Conservation (phyloP, 2,888 invertebrate species). For the Drosophila mettleri region DNA sequence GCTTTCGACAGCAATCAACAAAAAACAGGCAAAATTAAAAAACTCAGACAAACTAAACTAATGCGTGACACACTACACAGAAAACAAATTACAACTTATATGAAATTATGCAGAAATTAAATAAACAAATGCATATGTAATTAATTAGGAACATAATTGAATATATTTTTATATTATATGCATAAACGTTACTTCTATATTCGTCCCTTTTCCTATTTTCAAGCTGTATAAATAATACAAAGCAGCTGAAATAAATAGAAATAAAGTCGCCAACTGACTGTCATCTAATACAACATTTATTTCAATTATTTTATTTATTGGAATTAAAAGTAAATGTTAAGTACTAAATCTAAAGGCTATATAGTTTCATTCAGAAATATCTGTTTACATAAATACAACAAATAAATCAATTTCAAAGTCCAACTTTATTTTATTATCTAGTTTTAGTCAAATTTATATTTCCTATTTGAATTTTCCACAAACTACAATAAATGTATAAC, state of each 20-base stretch:
- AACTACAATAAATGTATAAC: neutral
- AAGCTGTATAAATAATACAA: neutral
- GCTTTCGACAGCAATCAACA: conserved; percentile 21
- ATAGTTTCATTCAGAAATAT: neutral
- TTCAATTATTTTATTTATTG: neutral
- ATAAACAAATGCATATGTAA: neutral
- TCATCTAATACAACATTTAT: neutral
- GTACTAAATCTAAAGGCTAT: neutral
- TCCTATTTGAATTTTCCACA: neutral
- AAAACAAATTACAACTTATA: neutral
- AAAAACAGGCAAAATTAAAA: conserved; percentile 13
- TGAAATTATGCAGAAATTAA: neutral
- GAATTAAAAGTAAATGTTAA: neutral
- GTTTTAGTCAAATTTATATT: neutral
- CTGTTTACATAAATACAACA: neutral
- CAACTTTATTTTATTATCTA: neutral
- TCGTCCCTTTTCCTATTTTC: too few species aligned
- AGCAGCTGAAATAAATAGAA: neutral
- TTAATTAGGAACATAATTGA: too few species aligned
- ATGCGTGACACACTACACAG: conserved; percentile 43
- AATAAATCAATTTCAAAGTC: neutral
- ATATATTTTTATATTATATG: too few species aligned
- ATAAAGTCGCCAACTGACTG: neutral
- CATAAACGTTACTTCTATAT: neutral
- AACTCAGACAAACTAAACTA: conserved; percentile 52